These are phyloP conservation scores for Euphonia xanthogaster DNA, from an alignment of 2,797 vertebrate genomes.

Conservation along the genomic window DNA sequence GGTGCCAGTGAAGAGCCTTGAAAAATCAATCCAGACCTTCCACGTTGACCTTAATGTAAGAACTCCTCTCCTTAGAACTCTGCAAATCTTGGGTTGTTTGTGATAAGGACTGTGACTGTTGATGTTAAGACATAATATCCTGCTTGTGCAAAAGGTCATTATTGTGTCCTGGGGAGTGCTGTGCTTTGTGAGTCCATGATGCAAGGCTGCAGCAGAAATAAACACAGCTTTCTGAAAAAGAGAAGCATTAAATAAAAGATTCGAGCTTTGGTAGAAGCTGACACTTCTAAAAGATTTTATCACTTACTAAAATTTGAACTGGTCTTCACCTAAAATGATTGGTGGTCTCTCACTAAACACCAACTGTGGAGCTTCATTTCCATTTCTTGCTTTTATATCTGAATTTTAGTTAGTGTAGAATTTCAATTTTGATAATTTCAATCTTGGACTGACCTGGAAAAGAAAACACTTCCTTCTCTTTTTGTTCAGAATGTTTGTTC, in stretches of 20 bases:
- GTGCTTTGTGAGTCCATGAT: not conserved
- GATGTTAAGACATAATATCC: not conserved
- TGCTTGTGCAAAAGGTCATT: not conserved
- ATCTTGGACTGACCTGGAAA: not conserved
- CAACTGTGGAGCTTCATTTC: not conserved
- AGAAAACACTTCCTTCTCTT: not conserved
- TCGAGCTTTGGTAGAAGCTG: not conserved
- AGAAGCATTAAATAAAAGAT: not conserved
- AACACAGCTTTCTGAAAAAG: not conserved
- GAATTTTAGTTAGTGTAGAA: not conserved
- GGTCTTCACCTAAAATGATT: not conserved
- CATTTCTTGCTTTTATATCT: not conserved
- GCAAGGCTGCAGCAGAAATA: not conserved
- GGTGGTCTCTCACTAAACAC: not conserved
- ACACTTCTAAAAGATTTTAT: not conserved
- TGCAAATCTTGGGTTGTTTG: not conserved
- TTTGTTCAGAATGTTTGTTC: not conserved
- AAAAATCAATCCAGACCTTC: slow-evolving; percentile 84
- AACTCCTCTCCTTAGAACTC: not conserved
- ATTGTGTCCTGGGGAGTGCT: not conserved
- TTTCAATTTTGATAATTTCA: not conserved
- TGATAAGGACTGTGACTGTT: not conserved
- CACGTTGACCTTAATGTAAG: slow-evolving; percentile 89
- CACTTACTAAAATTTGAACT: not conserved
- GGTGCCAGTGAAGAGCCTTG: slow-evolving; percentile 90